Evolutionary conservation across 2,113 vertebrate genomes (phyloP).

Genomic region (Acanthisitta chloris): DNA sequence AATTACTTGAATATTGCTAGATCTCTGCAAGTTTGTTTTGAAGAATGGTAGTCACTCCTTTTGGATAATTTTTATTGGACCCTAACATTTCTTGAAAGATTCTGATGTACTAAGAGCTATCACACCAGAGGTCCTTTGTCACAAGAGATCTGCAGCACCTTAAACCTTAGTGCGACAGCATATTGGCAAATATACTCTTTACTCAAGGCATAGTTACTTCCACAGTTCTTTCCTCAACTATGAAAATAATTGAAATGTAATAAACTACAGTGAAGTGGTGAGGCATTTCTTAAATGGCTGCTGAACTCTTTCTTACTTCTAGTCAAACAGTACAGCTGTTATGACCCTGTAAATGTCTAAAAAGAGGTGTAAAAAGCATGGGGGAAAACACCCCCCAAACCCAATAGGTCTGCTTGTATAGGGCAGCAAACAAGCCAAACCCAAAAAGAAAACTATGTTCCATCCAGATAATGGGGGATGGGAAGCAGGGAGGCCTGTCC

Average conservation of each 20-base stretch:
- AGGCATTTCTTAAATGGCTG: not conserved
- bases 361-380: not conserved
- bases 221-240: not conserved
- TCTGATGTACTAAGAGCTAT: not conserved
- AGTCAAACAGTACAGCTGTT: not conserved
- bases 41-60: not conserved
- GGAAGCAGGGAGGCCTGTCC: not conserved
- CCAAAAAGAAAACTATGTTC: not conserved
- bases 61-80: not conserved
- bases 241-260: not conserved
- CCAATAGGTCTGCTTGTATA: not conserved
- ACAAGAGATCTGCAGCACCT: not conserved
- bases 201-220: not conserved
- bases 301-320: not conserved
- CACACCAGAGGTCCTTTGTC: not conserved
- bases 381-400: accelerated
- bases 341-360: not conserved
- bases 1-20: not conserved
- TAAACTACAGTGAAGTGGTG: not conserved
- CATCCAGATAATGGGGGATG: not conserved
- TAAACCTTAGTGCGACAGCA: not conserved
- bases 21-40: not conserved
- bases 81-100: not conserved
- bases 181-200: not conserved
- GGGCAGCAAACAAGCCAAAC: not conserved